A percentile compares a stretch with the other conserved stretches of the same genome.
Conservation (phyloP, 2,888 invertebrate species). For the Hydrotaea cyrtoneurina region DNA sequence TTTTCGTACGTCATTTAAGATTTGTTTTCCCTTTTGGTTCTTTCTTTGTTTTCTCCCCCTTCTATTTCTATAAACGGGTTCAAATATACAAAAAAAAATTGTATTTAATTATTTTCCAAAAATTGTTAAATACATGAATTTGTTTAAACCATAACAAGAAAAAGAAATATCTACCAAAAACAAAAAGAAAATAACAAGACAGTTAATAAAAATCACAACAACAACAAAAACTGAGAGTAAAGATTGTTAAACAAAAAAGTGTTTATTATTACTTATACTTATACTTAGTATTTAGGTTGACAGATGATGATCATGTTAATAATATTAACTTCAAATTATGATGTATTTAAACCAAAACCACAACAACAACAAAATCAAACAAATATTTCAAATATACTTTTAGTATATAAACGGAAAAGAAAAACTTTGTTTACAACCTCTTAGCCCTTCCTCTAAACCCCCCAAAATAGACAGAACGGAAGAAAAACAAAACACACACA, state of each 20-base stretch:
- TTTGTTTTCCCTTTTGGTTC: too few species aligned
- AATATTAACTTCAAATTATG: constrained; percentile 62
- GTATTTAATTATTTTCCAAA: too few species aligned
- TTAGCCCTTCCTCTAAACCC: background rate
- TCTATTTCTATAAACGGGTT: constrained; percentile 36
- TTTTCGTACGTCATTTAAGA: too few species aligned
- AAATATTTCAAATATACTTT: constrained; percentile 19
- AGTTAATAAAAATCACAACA: constrained; percentile 10
- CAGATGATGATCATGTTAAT: constrained; percentile 55
- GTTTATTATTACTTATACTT: constrained; percentile 47
- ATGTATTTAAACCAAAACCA: constrained; percentile 47
- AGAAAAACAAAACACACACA: background rate
- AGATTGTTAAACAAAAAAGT: constrained; percentile 66
- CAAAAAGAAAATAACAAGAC: constrained; percentile 19
- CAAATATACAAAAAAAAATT: too few species aligned
- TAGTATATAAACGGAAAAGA: constrained; percentile 26
- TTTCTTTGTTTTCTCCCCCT: too few species aligned
- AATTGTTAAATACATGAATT: constrained; percentile 1
- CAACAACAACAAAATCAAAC: constrained; percentile 24
- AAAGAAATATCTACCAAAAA: too few species aligned
- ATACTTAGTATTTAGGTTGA: constrained; percentile 56
- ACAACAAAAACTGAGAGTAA: constrained; percentile 60
- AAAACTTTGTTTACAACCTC: constrained; percentile 52
- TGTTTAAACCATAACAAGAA: too few species aligned
- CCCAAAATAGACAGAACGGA: too few species aligned